Percentiles rank a stretch among this genome's conserved stretches.
Evolutionary conservation across 2,888 invertebrate species (phyloP).

Genomic region (Ditula angustiorana): DNA sequence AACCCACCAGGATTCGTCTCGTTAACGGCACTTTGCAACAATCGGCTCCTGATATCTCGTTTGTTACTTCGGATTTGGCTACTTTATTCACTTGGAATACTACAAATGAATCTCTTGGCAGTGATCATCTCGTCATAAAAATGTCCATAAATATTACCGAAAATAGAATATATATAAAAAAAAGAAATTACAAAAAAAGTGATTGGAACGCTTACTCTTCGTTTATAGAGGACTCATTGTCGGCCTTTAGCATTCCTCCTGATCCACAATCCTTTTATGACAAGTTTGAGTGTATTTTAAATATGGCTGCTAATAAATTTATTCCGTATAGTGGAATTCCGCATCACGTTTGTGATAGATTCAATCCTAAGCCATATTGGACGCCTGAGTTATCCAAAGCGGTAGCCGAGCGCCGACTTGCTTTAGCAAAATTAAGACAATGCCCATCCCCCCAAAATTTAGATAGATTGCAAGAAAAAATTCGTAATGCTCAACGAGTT

Average conservation of each 20-base stretch:
- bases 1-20: background rate
- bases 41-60: conserved; percentile 3
- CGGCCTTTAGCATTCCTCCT: background rate
- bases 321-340: conserved; percentile 33
- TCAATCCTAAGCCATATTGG: conserved; percentile 21
- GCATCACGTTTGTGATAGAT: conserved; percentile 25
- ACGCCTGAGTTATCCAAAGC: background rate
- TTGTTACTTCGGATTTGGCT: conserved; percentile 22
- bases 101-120: conserved; percentile 31
- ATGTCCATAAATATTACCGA: conserved; percentile 24
- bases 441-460: background rate
- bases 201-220: conserved; percentile 18
- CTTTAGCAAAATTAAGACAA: no score
- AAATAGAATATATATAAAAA: background rate
- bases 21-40: conserved; percentile 5
- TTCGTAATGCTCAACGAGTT: conserved; percentile 23
- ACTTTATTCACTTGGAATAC: conserved; percentile 8
- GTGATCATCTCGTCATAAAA: conserved; percentile 35
- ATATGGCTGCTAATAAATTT: conserved; percentile 28
- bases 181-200: conserved; percentile 14
- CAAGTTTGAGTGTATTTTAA: background rate
- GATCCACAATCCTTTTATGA: conserved; percentile 18
- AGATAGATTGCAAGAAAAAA: conserved; percentile 10
- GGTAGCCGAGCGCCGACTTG: background rate
- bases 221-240: background rate